Conservation (phyloP, 2,888 invertebrate genomes). For the Tipula vernalis region DNA sequence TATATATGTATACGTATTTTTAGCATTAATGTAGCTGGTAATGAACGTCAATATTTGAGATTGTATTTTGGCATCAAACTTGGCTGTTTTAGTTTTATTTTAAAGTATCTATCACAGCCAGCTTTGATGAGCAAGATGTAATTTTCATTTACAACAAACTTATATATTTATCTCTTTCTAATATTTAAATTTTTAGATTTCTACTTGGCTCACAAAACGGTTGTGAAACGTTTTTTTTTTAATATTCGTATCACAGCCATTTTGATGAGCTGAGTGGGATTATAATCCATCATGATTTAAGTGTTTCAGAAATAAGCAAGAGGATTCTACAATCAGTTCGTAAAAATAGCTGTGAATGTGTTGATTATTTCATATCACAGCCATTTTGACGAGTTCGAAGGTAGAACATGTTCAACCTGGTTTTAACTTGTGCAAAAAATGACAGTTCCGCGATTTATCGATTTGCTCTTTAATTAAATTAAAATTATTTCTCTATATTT, state of each 20-base stretch:
- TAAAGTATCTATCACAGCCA: conserved; percentile 35
- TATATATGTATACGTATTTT: no score
- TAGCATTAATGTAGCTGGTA: background rate
- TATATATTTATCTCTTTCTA: background rate
- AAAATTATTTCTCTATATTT: background rate
- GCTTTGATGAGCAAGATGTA: conserved; percentile 36
- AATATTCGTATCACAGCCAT: conserved; percentile 35
- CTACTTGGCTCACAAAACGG: conserved; percentile 34
- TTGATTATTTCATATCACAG: conserved; percentile 35
- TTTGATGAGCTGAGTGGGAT: conserved; percentile 32
- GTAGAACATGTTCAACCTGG: conserved; percentile 21
- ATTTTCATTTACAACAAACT: conserved; percentile 14
- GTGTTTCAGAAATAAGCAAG: conserved; percentile 16
- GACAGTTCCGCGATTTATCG: no score
- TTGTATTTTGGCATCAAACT: conserved; percentile 11
- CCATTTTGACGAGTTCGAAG: conserved; percentile 37
- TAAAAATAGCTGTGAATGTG: conserved; percentile 23
- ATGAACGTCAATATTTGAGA: background rate
- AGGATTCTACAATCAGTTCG: background rate
- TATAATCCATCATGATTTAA: background rate
- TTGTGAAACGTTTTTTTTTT: conserved; percentile 30
- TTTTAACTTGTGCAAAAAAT: background rate
- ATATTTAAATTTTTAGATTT: conserved; percentile 17
- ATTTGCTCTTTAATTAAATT: background rate
- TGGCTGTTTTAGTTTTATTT: conserved; percentile 20